Percentiles rank a stretch among this genome's conserved stretches.
phyloP scores from a whole-genome alignment of 30 jellyfish, hydroid and myxozoan species.

The Turritopsis rubra region DNA sequence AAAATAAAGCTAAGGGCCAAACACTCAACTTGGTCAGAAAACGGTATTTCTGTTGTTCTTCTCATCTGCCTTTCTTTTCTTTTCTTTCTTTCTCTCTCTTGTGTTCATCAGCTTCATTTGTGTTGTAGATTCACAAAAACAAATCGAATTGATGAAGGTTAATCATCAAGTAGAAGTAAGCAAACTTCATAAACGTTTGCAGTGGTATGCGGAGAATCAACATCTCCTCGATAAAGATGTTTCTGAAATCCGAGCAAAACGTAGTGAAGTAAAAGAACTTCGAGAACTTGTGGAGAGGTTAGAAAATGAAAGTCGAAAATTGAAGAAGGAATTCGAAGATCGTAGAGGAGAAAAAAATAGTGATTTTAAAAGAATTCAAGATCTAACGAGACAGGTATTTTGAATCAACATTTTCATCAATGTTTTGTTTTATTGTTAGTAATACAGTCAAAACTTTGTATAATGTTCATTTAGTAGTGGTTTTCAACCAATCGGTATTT shows the following conservation, averaged over 20 bases:
- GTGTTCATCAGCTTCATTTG: not conserved
- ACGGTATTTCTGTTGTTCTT: not conserved
- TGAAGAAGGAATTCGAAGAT: constrained; percentile 17
- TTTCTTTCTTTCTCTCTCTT: not conserved
- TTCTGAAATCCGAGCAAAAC: constrained; percentile 10
- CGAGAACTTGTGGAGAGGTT: constrained; percentile 24
- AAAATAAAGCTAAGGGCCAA: not conserved
- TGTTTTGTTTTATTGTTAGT: not conserved
- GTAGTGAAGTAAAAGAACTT: constrained; percentile 31
- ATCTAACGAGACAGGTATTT: constrained; percentile 54
- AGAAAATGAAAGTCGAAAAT: constrained; percentile 29
- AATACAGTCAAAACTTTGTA: not conserved
- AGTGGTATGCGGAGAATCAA: constrained; percentile 44
- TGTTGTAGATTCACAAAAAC: not conserved
- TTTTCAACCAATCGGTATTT: too few relatives aligned
- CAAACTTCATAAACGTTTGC: constrained; percentile 26
- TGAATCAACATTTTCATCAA: too few relatives aligned
- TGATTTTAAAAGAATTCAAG: constrained; percentile 22
- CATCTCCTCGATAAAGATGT: constrained; percentile 22
- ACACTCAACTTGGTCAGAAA: not conserved
- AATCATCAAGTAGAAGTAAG: not conserved
- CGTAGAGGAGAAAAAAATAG: constrained; percentile 22
- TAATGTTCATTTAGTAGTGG: too few relatives aligned
- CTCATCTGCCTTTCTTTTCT: not conserved
- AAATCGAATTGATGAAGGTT: not conserved